Percentiles rank a stretch among this genome's conserved stretches.
Evolutionary conservation across 92 coral and sea anemone genomes (phyloP).

Genomic region (Pocillopora meandrina): DNA sequence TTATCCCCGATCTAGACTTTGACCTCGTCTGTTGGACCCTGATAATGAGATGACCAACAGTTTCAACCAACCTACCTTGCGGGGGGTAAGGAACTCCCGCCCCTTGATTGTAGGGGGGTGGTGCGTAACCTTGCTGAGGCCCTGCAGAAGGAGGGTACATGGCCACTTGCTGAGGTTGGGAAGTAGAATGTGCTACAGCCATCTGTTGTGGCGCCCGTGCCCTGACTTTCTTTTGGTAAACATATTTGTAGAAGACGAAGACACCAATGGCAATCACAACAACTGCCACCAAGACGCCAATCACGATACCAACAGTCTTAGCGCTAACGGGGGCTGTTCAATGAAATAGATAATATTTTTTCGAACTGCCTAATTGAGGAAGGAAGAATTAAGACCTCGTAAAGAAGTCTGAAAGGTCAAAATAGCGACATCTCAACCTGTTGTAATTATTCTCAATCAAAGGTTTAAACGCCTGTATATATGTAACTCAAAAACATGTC

Average conservation of each 20-base stretch:
- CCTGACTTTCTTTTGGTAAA: background rate
- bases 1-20: background rate
- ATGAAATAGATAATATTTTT: background rate
- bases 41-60: background rate
- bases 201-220: background rate
- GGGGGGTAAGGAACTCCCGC: slow-evolving; percentile 43
- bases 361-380: background rate
- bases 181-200: background rate
- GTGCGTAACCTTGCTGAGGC: slow-evolving; percentile 38
- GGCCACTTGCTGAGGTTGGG: slow-evolving; percentile 40
- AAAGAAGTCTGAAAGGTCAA: too few species aligned
- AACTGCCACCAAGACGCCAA: slow-evolving; percentile 1
- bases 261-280: slow-evolving; percentile 22
- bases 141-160: slow-evolving; percentile 44
- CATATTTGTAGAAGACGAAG: slow-evolving; percentile 27
- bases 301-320: slow-evolving; percentile 20
- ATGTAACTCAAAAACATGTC: too few species aligned
- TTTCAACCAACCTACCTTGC: slow-evolving; percentile 10
- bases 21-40: too few species aligned
- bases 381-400: too few species aligned
- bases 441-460: too few species aligned
- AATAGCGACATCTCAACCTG: too few species aligned
- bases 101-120: slow-evolving; percentile 40
- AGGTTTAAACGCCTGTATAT: too few species aligned
- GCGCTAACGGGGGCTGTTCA: background rate